Evolutionary conservation across 30 jellyfish, hydroid and myxozoan genomes (phyloP), one percentile per base, ranked within the genome.

Genomic region (Hydra vulgaris): DNA sequence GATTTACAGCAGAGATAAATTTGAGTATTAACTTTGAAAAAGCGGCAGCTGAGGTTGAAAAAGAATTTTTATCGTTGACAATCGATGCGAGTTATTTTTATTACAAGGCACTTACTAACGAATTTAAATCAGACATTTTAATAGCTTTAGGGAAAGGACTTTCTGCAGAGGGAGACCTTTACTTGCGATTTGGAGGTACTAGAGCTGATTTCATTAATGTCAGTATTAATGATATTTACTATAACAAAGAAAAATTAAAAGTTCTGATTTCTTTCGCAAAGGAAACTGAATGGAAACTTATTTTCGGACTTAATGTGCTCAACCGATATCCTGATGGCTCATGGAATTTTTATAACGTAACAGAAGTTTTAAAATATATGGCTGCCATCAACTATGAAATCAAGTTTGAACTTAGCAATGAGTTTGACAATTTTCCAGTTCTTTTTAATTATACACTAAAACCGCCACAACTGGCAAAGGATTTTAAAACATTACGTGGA

Each of bases 401-500:
- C 79, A 82, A 85, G 25, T 89, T 68, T 82, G 97, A 89, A 66
- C 86, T 89, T 17, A 95, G 97, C n/a, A 89, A 89, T 82, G 97
- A 90, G 74, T 95, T 95, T 17, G 95, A 85, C 26, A 80, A 77
- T 0, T 90, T 78, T 67, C 88, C 78, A 25, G 87, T 84, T 15
- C 94, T 81, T 67, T 88, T 87, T 1, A 85, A 85, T 69, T 81
- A 81, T 26, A 55, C 94, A 0, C 66, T 90, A 22, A 71, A 27
- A 18, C 95, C 95, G 8, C 95, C 76, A 52, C 97, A 90, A 73
- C 85, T 90, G 8, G 97, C 97, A 66, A 78, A 85, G 27, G 97
- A 90, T 54, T 90, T 81, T 82, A 77, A 74, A 27, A 22, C 66
- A 23, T 40, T 82, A 25, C 79, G 85, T 54, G 71, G 79, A 70